Evolutionary conservation across 2,888 invertebrate species (phyloP).

Genomic region (Drosophila stalkeri): DNA sequence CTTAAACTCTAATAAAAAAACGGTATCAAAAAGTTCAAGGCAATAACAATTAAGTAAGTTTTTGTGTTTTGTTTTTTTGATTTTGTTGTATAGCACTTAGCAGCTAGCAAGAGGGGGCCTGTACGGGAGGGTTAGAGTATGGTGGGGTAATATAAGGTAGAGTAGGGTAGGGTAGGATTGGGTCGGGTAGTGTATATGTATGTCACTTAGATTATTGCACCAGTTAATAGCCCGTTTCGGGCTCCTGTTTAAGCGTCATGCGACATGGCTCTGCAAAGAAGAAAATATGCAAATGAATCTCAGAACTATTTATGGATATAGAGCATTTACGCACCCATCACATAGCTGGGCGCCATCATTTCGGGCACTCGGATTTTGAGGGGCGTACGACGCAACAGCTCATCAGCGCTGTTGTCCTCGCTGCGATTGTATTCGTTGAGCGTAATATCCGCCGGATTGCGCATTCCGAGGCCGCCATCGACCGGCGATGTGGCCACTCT

Average conservation of each 20-base stretch:
- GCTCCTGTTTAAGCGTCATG: constrained; percentile 85
- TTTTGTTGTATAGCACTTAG: constrained; percentile 54
- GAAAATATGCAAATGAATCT: not conserved
- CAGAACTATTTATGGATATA: not conserved
- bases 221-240: constrained; percentile 84
- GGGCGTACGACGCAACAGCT: constrained; percentile 80
- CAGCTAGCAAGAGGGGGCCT: constrained; percentile 59
- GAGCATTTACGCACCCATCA: constrained; percentile 63
- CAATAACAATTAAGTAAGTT: constrained; percentile 76
- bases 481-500: constrained; percentile 60
- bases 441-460: constrained; percentile 84
- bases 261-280: constrained; percentile 79
- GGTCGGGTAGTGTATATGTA: constrained; percentile 1
- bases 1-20: constrained; percentile 67
- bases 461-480: constrained; percentile 62
- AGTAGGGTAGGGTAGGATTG: not conserved
- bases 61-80: constrained; percentile 30
- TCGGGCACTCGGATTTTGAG: constrained; percentile 82
- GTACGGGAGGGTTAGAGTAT: constrained; percentile 28
- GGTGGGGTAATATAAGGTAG: not conserved
- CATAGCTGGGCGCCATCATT: constrained; percentile 68
- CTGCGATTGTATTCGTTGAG: constrained; percentile 84
- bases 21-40: constrained; percentile 71
- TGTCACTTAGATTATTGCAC: constrained; percentile 57
- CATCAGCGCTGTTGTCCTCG: constrained; percentile 77